These are phyloP conservation scores for Huso huso DNA, from an alignment of 2,797 vertebrate species.

Conservation along the genomic window DNA sequence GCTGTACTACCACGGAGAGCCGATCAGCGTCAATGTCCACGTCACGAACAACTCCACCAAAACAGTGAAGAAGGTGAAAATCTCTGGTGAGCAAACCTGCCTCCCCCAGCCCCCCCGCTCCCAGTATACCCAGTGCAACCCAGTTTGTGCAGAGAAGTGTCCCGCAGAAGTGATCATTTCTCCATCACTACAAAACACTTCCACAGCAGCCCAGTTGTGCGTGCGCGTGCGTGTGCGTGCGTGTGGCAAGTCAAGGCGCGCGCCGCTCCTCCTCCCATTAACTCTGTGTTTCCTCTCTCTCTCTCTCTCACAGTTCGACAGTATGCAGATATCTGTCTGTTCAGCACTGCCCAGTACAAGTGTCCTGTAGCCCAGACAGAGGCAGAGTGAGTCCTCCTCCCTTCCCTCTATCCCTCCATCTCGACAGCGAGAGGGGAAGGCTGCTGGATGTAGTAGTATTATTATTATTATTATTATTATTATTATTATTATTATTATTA, in stretches of 20 bases:
- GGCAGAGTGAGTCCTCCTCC: slow-evolving; percentile 65
- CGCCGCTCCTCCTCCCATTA: slow-evolving; percentile 11
- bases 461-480: no score
- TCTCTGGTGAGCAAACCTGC: slow-evolving; percentile 55
- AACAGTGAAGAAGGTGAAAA: slow-evolving; percentile 72
- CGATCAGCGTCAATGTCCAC: slow-evolving; percentile 73
- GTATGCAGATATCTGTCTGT: slow-evolving; percentile 79
- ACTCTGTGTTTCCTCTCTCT: slow-evolving; percentile 23
- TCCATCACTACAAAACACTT: slow-evolving; percentile 5
- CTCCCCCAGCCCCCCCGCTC: background rate
- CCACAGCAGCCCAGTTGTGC: background rate
- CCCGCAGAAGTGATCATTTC: background rate
- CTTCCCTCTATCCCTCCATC: background rate
- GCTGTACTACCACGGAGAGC: slow-evolving; percentile 73
- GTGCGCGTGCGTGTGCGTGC: background rate
- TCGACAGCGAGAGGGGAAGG: no score
- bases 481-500: no score
- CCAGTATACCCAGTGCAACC: background rate
- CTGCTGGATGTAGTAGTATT: no score
- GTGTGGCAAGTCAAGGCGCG: no score
- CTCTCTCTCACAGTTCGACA: slow-evolving; percentile 61
- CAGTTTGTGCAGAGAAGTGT: no score
- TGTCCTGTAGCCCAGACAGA: slow-evolving; percentile 70
- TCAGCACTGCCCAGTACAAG: slow-evolving; percentile 79
- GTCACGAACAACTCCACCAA: slow-evolving; percentile 80